A percentile compares a stretch with the other conserved stretches of the same genome.
phyloP scores from a whole-genome alignment of 2,797 vertebrate genomes.

The Setipinna tenuifilis region DNA sequence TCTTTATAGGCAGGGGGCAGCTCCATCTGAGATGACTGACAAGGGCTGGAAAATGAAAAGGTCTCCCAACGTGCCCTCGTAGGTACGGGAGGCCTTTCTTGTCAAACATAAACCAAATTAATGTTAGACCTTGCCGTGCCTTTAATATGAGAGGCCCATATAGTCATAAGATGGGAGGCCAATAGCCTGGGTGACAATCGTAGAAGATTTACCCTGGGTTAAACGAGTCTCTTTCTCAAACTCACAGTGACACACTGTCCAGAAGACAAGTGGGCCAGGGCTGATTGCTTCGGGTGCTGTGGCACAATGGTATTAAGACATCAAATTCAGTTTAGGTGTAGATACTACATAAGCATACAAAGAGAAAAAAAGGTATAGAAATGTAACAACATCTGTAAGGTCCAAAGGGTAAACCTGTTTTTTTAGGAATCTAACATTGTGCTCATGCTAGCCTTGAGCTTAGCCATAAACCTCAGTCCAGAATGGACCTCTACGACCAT shows the following conservation, averaged over 20 bases:
- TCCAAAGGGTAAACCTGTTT: not conserved
- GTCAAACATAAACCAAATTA: slow-evolving; percentile 89
- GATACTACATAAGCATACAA: not conserved
- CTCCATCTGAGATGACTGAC: slow-evolving; percentile 83
- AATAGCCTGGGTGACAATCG: slow-evolving; percentile 67
- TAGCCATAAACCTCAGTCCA: slow-evolving; percentile 38
- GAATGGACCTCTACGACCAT: slow-evolving; percentile 50
- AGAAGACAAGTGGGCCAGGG: slow-evolving; percentile 43
- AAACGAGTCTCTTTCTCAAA: slow-evolving; percentile 60
- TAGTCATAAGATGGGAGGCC: slow-evolving; percentile 78
- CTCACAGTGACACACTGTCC: slow-evolving; percentile 42
- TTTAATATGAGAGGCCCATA: slow-evolving; percentile 82
- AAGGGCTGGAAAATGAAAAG: slow-evolving; percentile 81
- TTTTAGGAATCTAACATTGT: not conserved
- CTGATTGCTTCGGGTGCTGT: slow-evolving; percentile 33
- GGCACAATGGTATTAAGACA: slow-evolving; percentile 7
- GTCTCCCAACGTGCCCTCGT: slow-evolving; percentile 71
- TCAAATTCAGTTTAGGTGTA: slow-evolving; percentile 16
- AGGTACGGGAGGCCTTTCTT: slow-evolving; percentile 79
- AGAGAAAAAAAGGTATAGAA: not conserved
- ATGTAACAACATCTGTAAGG: not conserved
- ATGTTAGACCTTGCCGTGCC: slow-evolving; percentile 77
- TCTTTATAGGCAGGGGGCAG: slow-evolving; percentile 72
- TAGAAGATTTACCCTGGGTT: slow-evolving; percentile 80
- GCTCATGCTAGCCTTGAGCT: slow-evolving; percentile 46